Conservation (phyloP, 1,140 invertebrate species). For the Leptinotarsa defecta region DNA sequence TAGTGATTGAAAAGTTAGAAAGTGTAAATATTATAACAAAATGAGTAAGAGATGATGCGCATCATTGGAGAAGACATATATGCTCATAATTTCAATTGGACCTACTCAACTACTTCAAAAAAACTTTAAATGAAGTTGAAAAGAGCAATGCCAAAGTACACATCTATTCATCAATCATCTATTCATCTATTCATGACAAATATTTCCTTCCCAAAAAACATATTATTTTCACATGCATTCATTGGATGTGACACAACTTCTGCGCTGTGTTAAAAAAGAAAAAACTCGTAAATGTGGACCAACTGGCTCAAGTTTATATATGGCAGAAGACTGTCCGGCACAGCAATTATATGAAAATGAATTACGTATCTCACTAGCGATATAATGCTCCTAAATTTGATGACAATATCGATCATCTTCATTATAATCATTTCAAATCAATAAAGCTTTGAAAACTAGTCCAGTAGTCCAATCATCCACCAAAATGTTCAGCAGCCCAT, state of each 20-base stretch:
- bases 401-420: conserved; percentile 2
- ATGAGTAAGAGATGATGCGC: conserved; percentile 51
- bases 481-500: neutral
- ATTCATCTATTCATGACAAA: conserved; percentile 31
- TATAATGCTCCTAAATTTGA: conserved; percentile 7
- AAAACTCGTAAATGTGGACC: neutral
- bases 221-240: neutral
- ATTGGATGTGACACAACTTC: neutral
- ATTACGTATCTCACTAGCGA: neutral
- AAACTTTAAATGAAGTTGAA: neutral
- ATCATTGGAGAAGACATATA: conserved; percentile 54
- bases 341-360: neutral
- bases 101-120: conserved; percentile 38
- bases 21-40: conserved; percentile 46
- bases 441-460: neutral
- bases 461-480: neutral
- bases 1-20: conserved; percentile 46
- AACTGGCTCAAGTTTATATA: too few relatives aligned
- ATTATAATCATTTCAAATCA: neutral
- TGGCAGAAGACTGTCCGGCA: neutral
- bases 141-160: conserved; percentile 39
- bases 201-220: neutral
- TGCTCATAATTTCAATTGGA: conserved; percentile 52
- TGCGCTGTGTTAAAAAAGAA: neutral
- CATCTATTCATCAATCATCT: conserved; percentile 49